Conservation (phyloP, 2,797 vertebrate species). For the Luscinia luscinia region DNA sequence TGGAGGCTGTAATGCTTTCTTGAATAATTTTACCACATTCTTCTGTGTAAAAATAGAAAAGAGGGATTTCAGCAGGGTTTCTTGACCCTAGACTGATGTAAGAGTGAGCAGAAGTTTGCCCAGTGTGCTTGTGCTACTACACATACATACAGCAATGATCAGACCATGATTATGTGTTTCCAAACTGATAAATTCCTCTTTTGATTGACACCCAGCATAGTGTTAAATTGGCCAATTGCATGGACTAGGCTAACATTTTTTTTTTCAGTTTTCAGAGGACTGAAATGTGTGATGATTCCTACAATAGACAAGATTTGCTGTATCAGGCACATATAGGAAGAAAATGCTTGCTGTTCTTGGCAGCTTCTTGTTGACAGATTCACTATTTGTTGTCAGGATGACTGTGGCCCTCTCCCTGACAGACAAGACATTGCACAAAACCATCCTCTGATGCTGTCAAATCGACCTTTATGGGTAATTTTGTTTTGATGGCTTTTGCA, state of each 20-base stretch:
- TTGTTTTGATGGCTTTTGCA: background rate
- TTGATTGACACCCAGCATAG: background rate
- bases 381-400: constrained; percentile 10
- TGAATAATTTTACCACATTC: background rate
- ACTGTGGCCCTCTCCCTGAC: background rate
- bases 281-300: background rate
- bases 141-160: background rate
- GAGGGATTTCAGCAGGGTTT: background rate
- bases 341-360: background rate
- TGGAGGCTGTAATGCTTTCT: background rate
- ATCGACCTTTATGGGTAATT: background rate
- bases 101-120: background rate
- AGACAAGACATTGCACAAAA: background rate
- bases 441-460: background rate
- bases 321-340: background rate
- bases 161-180: background rate
- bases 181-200: background rate
- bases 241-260: background rate
- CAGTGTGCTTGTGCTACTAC: background rate
- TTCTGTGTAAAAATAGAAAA: background rate
- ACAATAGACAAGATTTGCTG: background rate
- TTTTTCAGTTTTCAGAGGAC: background rate
- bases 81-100: background rate
- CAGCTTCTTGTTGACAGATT: constrained; percentile 8
- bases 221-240: background rate